Evolutionary conservation across 2,888 invertebrate genomes (phyloP).

Genomic region (Camponotus fellah): DNA sequence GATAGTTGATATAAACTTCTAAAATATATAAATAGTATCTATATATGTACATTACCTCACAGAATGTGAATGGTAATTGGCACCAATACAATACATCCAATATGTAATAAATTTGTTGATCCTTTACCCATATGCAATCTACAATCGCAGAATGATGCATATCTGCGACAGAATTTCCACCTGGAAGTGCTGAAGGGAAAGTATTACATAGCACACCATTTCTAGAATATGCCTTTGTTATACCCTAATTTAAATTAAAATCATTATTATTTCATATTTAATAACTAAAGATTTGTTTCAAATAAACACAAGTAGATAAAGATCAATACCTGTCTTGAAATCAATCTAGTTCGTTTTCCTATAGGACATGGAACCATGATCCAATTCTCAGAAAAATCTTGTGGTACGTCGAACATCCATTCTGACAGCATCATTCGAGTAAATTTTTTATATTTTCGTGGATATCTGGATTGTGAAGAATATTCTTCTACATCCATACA

Average conservation of each 20-base stretch:
- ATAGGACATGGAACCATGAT: conserved; percentile 93
- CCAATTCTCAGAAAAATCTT: conserved; percentile 91
- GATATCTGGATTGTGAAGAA: conserved; percentile 41
- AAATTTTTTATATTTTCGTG: conserved; percentile 77
- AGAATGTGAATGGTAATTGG: conserved; percentile 90
- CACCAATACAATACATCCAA: conserved; percentile 95
- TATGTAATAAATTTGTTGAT: conserved; percentile 90
- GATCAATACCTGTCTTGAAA: conserved; percentile 89
- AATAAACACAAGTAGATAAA: not conserved
- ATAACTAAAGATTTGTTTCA: not conserved
- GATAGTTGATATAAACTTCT: conserved; percentile 43
- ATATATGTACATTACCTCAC: conserved; percentile 88
- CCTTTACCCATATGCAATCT: conserved; percentile 93
- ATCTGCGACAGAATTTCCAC: conserved; percentile 87
- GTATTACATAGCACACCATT: conserved; percentile 86
- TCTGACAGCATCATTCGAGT: conserved; percentile 95
- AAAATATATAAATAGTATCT: conserved; percentile 43
- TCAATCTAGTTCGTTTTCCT: conserved; percentile 93
- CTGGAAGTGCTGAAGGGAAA: conserved; percentile 90
- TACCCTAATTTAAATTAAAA: conserved; percentile 87
- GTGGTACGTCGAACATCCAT: conserved; percentile 96
- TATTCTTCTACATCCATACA: conserved; percentile 65
- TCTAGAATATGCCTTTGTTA: conserved; percentile 91
- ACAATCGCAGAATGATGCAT: conserved; percentile 89
- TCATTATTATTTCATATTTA: conserved; percentile 31